Base-by-base conservation (phyloP, 2,797 vertebrate species). In the Gymnoscopelus microlampas region DNA sequence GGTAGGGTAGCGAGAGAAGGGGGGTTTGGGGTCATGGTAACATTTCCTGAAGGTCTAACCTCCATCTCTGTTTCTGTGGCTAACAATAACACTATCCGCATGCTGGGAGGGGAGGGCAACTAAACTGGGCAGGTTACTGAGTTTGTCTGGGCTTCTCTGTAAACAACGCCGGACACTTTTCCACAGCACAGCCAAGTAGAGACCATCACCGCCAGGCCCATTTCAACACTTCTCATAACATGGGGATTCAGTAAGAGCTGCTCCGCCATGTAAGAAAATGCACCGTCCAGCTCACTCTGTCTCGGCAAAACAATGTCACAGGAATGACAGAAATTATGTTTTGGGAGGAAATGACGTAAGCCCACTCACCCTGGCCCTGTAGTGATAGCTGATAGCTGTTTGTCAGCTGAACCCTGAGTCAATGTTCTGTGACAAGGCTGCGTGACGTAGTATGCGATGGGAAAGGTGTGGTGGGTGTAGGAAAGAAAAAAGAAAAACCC, bases 321-420 rank as follows among this genome's bases (percentile, higher is more conserved):
- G 70, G 80, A 83, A 84, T 82, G 26, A 35, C 60, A 73, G 71
- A 75, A 84, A 88, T 91, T 73, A 79, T 88, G 81, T 85, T 91
- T 88, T 89, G 48, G 74, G 66, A 85, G 77, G 68, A 35, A 72
- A 68, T 15, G 53, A 48, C 39, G 80, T 79, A 68, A 69, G 64
- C 64, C 76, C 44, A 35, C 2, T 3, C 56, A 60, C 60, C 65
- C 55, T 57, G 69, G 50, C 64, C 56, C 56, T 66, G 53, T 62
- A 35, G 65, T 49, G 71, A 55, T 44, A 60, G 57, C 56, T n/a
- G 39, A 44, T 44, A 32, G 47, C 26, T 47, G 15, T 50, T 59
- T 58, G 47, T 67, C 49, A 32, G 44, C 15, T 3, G 9, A 49
- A 6, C 29, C 48, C 73, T 67, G 53, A 59, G 58, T 7, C 39